Percentiles rank a stretch among this genome's conserved stretches.
Conservation (phyloP, 1,140 invertebrate genomes). For the Lordiphosa collinella region DNA sequence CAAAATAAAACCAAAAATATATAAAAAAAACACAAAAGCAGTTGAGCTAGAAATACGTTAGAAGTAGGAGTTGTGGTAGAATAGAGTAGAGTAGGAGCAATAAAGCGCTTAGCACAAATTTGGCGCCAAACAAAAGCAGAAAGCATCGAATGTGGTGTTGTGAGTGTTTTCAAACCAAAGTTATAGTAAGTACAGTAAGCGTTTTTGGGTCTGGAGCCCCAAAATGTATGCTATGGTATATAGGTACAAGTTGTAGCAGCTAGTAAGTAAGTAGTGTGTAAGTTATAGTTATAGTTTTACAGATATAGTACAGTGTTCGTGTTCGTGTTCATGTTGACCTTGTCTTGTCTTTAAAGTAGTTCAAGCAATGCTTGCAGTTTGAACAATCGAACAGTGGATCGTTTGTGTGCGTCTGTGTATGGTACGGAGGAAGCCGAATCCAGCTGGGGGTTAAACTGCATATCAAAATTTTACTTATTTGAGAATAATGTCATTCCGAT, state of each 20-base stretch:
- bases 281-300: conserved; percentile 22
- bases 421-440: too few relatives aligned
- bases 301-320: conserved; percentile 63
- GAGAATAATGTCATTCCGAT: too few relatives aligned
- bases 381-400: neutral
- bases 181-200: conserved; percentile 39
- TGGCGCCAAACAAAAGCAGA: conserved; percentile 56
- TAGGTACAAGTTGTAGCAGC: conserved; percentile 13
- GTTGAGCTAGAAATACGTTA: conserved; percentile 20
- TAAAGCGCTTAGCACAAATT: conserved; percentile 53
- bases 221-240: conserved; percentile 71
- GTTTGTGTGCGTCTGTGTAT: too few relatives aligned
- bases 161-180: conserved; percentile 29
- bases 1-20: conserved; percentile 18
- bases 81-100: conserved; percentile 30
- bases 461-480: too few relatives aligned
- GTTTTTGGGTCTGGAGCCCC: conserved; percentile 39
- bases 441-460: too few relatives aligned
- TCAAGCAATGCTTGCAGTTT: conserved; percentile 11
- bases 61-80: conserved; percentile 24
- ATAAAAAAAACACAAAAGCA: conserved; percentile 31
- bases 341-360: conserved; percentile 31
- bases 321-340: conserved; percentile 49
- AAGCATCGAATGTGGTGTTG: conserved; percentile 56
- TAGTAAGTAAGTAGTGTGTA: conserved; percentile 7